These are phyloP conservation scores for Pharmacophagus antenor DNA, from an alignment of 2,888 invertebrate species.

Conservation along the genomic window DNA sequence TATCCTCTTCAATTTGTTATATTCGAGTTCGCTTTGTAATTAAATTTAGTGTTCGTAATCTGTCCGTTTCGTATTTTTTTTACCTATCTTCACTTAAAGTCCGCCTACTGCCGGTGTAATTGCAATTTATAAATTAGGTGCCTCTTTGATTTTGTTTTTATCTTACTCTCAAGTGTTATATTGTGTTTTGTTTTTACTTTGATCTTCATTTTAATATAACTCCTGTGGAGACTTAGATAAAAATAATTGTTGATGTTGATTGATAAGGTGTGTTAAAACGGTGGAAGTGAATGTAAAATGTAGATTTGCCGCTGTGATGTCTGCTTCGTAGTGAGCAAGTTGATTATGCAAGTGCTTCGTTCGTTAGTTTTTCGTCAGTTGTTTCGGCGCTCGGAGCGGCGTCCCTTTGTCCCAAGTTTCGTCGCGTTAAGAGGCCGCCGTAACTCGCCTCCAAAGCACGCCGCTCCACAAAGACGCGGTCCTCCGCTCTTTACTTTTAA, in stretches of 20 bases:
- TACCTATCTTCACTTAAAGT: slow-evolving; percentile 46
- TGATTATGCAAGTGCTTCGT: slow-evolving; percentile 39
- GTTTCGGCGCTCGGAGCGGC: slow-evolving; percentile 37
- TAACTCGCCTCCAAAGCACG: slow-evolving; percentile 33
- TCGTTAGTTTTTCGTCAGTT: slow-evolving; percentile 54
- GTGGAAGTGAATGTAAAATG: not conserved
- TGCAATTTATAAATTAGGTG: slow-evolving; percentile 75
- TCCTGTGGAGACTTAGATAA: no score
- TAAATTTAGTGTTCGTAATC: slow-evolving; percentile 80
- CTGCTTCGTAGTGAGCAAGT: slow-evolving; percentile 38
- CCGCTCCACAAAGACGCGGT: slow-evolving; percentile 25
- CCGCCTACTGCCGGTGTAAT: slow-evolving; percentile 65
- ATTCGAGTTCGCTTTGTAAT: slow-evolving; percentile 78
- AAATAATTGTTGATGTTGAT: no score
- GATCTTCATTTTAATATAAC: slow-evolving; percentile 22
- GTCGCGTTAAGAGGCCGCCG: slow-evolving; percentile 47
- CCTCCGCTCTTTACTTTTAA: slow-evolving; percentile 25
- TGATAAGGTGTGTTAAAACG: slow-evolving; percentile 21
- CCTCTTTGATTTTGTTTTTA: slow-evolving; percentile 29
- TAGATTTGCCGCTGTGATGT: slow-evolving; percentile 28
- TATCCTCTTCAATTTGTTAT: slow-evolving; percentile 80
- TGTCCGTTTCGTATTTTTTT: slow-evolving; percentile 66
- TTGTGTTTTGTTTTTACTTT: slow-evolving; percentile 13
- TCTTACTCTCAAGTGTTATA: slow-evolving; percentile 14
- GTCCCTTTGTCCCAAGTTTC: slow-evolving; percentile 51